Evolutionary conservation across 2,888 invertebrate genomes (phyloP), one percentile per base, ranked within the genome.

Genomic region (Oxyscelio sp.): DNA sequence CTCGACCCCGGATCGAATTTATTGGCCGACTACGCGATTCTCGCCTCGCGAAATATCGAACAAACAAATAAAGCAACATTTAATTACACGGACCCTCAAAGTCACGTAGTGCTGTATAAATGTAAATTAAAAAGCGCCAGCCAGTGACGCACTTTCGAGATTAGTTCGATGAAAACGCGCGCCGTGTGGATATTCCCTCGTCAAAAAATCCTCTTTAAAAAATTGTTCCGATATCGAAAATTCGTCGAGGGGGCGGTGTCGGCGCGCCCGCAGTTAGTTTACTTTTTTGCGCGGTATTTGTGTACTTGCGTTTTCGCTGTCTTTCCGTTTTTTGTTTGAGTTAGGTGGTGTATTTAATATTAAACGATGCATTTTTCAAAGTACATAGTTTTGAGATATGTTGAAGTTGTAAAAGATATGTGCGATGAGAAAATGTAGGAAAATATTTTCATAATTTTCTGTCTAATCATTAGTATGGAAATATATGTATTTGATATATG

Each of bases 191-290:
- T 21, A 50, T 34, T 50, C 50, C 8, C 22, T 48, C 31, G 27
- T 31, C 58, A 38, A 70, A 56, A 71, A 59, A 71, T 19, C n/a
- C 22, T n/a, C 17, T 22, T 19, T 17, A 43, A 19, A 71, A 59
- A 71, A 71, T 59, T 34, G 15, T 19, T 22, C 27, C 38, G 48
- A 48, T 59, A 71, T 59, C 59, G 71, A 58, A 71, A 71, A 59
- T 68, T 40, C 66, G 27, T 54, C n/a, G 40, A 2, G 2, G 40
- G 5, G 27, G 11, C 13, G 22, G n/a, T 9, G 22, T 15, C n/a
- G 15, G 2, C 6, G 22, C 22, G 24, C 43, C 50, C 34, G 9
- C 34, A 21, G 34, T 24, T 54, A 43, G 54, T 24, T 15, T 48
- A 34, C 19, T 17, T 34, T 50, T 63, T 45, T 45, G 59, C 38